A percentile compares a stretch with the other conserved stretches of the same genome.
Evolutionary conservation across 2,797 vertebrate species (phyloP).

Genomic region (Melopsittacus undulatus): DNA sequence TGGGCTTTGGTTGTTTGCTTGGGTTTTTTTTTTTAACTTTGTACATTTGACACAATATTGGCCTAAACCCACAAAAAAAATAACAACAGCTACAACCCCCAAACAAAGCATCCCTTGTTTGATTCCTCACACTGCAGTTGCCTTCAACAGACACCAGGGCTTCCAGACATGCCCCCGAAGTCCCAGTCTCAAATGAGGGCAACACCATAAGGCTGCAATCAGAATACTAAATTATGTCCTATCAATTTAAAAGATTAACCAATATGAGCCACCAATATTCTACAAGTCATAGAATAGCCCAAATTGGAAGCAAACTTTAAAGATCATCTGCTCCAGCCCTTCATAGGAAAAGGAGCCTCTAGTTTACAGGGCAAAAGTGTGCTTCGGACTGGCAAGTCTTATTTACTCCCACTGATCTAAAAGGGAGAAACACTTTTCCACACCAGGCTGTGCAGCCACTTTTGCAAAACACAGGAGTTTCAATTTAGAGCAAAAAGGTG

Average conservation of each 20-base stretch:
- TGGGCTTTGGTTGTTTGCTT: neutral
- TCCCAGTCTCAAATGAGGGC: neutral
- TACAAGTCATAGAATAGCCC: neutral
- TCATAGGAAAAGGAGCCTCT: neutral
- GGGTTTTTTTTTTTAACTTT: neutral
- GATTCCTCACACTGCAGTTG: neutral
- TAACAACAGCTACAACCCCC: neutral
- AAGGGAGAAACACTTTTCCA: neutral
- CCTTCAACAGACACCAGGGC: neutral
- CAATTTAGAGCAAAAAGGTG: neutral
- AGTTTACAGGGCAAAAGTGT: neutral
- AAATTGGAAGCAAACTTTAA: neutral
- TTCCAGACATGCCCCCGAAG: neutral
- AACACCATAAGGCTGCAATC: neutral
- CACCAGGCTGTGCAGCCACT: neutral
- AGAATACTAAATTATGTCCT: neutral
- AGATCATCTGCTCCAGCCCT: neutral
- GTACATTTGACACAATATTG: neutral
- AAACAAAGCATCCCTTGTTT: neutral
- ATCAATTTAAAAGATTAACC: neutral
- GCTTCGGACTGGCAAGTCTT: neutral
- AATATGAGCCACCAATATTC: neutral
- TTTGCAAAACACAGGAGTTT: neutral
- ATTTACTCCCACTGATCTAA: neutral
- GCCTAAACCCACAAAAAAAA: neutral